Conservation (phyloP, 2,888 invertebrate species). For the Aleiodes leptofemur region DNA sequence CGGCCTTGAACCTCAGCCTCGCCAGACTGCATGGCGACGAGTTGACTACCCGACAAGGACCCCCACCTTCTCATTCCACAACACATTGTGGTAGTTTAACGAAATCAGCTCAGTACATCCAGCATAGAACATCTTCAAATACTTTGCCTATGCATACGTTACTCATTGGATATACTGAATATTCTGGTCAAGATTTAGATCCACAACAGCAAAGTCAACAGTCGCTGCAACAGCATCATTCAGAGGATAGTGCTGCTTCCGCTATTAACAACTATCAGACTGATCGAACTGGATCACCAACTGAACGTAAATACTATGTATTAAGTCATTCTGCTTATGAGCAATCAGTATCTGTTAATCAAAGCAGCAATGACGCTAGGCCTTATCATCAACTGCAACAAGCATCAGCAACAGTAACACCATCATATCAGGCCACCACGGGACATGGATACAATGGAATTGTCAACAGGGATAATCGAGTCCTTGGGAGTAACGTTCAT, state of each 20-base stretch:
- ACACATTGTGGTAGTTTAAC: constrained; percentile 63
- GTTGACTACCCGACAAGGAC: constrained; percentile 60
- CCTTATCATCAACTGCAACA: constrained; percentile 17
- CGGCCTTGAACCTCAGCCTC: constrained; percentile 76
- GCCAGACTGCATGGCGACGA: constrained; percentile 76
- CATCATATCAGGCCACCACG: constrained; percentile 1
- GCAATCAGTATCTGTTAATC: constrained; percentile 36
- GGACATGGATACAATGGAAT: background rate
- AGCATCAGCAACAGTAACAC: constrained; percentile 22
- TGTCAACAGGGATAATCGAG: constrained; percentile 15
- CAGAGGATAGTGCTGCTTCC: constrained; percentile 11
- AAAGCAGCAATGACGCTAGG: constrained; percentile 2
- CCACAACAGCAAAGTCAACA: constrained; percentile 49
- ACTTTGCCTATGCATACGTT: constrained; percentile 43
- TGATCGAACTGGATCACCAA: constrained; percentile 24
- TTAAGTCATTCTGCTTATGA: constrained; percentile 32
- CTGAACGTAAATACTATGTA: constrained; percentile 18
- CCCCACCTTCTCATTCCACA: constrained; percentile 61
- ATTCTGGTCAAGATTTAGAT: constrained; percentile 52
- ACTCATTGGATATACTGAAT: constrained; percentile 55
- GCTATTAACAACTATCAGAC: constrained; percentile 33
- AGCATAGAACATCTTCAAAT: constrained; percentile 49
- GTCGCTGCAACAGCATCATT: background rate
- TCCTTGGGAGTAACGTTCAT: constrained; percentile 42
- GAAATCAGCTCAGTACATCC: constrained; percentile 77